Evolutionary conservation across 2,113 vertebrate species (phyloP), one percentile per base, ranked within the genome.

Genomic region (Lasiurus borealis): DNA sequence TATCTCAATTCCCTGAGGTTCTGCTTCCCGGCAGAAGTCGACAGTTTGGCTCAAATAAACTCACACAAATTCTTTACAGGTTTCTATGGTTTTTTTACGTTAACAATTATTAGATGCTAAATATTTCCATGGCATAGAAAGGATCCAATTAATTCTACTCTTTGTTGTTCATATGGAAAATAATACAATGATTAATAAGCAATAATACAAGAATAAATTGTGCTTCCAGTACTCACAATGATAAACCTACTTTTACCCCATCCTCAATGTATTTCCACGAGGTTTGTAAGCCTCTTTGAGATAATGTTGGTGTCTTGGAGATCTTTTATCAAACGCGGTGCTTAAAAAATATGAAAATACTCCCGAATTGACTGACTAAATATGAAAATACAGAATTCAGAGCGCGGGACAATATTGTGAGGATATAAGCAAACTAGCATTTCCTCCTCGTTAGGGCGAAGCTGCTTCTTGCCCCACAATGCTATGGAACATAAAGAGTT

Each of bases 351-450:
- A 72, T 12, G 68, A 62, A 93, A 94, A 81, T 82, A 76, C 21
- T 57, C 44, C 80, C 16, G 48, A 52, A 95, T 16, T 94, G 46
- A 94, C 44, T 90, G 34, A 76, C 25, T 94, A 96, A 95, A 94
- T 84, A 95, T 89, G 88, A 78, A 95, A 94, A 93, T 50, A 77
- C 1, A 9, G 54, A 78, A 44, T 59, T 96, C 25, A 95, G 11
- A 21, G 88, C 94, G 34, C 57, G 2, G 77, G 89, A 86, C 36
- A 90, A 40, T 66, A 88, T 81, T 93, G 48, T 94, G 62, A 82
- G 21, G 46, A 90, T 69, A 46, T 11, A 85, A 72, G n/a, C 73
- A 97, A 92, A 83, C 73, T 50, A 88, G 83, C 44, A 82, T 92
- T 95, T 92, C 23, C 40, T 10, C 46, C 29, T 81, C 78, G 19